Conservation (phyloP, 1,140 invertebrate species). For the Stratiolaelaps scimitus region DNA sequence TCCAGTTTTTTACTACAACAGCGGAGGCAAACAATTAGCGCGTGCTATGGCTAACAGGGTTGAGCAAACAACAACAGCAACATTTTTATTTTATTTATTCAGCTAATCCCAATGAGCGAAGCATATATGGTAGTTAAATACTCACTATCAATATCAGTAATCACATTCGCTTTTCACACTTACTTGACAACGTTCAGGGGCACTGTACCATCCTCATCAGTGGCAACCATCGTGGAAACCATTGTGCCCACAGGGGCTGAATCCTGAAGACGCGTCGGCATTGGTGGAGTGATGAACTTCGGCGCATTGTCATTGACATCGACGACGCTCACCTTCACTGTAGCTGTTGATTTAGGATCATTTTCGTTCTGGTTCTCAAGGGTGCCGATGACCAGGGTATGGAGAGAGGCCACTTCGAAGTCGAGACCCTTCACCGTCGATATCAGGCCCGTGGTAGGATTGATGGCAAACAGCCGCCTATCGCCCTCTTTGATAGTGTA, state of each 20-base stretch:
- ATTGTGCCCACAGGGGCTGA: slow-evolving; percentile 62
- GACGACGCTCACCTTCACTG: slow-evolving; percentile 60
- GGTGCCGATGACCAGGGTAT: slow-evolving; percentile 63
- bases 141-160: background rate
- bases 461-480: slow-evolving; percentile 64
- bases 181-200: slow-evolving; percentile 38
- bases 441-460: slow-evolving; percentile 60
- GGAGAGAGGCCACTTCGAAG: slow-evolving; percentile 57
- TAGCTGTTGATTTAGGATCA: slow-evolving; percentile 56
- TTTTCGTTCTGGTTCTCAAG: slow-evolving; percentile 57
- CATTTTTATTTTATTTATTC: background rate
- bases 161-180: slow-evolving; percentile 52
- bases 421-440: slow-evolving; percentile 60
- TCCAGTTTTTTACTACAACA: too few species aligned
- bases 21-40: background rate
- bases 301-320: slow-evolving; percentile 47
- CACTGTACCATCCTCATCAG: slow-evolving; percentile 61
- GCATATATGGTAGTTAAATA: background rate
- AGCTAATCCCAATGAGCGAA: background rate
- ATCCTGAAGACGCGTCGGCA: slow-evolving; percentile 67
- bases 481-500: slow-evolving; percentile 68
- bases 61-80: background rate
- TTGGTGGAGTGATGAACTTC: slow-evolving; percentile 61
- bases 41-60: background rate
- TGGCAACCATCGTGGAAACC: slow-evolving; percentile 60